Conservation (phyloP, 2,888 invertebrate species). For the Lymantria dispar region DNA sequence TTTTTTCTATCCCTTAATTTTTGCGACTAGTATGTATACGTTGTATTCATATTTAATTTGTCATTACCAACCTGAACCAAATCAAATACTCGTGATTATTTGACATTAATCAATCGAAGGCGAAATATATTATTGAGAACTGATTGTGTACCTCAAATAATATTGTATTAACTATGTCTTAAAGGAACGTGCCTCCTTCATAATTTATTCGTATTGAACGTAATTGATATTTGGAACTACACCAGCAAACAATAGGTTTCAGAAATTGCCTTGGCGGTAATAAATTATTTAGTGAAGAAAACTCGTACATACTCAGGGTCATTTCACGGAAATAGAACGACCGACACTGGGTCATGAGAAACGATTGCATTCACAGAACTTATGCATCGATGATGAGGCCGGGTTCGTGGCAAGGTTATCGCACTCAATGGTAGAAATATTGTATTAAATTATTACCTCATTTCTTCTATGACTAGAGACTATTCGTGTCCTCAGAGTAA, state of each 20-base stretch:
- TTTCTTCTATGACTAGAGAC: too few relatives aligned
- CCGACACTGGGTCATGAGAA: conserved; percentile 40
- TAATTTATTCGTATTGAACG: conserved; percentile 24
- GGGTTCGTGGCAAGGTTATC: conserved; percentile 15
- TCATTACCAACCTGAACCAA: too few relatives aligned
- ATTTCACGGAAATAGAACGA: conserved; percentile 43
- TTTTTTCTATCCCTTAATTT: too few relatives aligned
- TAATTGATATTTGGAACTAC: conserved; percentile 22
- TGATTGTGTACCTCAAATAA: not conserved
- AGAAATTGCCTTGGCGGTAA: conserved; percentile 11
- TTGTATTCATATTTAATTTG: too few relatives aligned
- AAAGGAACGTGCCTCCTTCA: conserved; percentile 16
- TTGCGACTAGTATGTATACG: too few relatives aligned
- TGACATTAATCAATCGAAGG: too few relatives aligned
- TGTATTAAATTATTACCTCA: too few relatives aligned
- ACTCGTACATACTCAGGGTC: conserved; percentile 31
- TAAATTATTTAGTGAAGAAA: conserved; percentile 33
- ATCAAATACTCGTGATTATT: too few relatives aligned
- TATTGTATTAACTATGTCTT: conserved; percentile 9
- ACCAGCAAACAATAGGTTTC: conserved; percentile 20
- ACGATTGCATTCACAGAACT: conserved; percentile 49
- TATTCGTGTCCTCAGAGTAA: too few relatives aligned
- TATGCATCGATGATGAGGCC: conserved; percentile 50
- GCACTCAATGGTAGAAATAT: too few relatives aligned
- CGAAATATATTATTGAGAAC: too few relatives aligned